phyloP scores from a whole-genome alignment of 2,888 invertebrate species.

The Leucophenga maculata region DNA sequence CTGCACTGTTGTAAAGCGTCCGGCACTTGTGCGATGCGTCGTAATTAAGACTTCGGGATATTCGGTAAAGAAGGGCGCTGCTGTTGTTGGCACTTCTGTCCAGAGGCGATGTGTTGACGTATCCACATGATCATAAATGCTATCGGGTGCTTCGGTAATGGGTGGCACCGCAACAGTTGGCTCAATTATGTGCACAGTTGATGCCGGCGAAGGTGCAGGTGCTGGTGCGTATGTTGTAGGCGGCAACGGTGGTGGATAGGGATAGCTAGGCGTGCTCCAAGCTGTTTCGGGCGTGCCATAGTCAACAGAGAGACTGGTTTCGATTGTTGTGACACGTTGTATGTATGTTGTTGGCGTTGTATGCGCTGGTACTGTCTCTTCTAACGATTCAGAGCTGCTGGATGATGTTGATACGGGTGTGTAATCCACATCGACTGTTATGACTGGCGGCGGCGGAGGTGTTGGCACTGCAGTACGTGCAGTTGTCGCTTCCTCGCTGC shows the following conservation, averaged over 20 bases:
- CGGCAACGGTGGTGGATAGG: slow-evolving; percentile 39
- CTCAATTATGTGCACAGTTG: neutral
- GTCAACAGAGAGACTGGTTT: slow-evolving; percentile 63
- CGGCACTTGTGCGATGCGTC: slow-evolving; percentile 60
- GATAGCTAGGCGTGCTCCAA: slow-evolving; percentile 35
- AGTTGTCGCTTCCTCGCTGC: slow-evolving; percentile 55
- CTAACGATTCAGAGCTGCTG: slow-evolving; percentile 60
- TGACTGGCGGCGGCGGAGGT: slow-evolving; percentile 36
- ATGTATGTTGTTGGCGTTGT: slow-evolving; percentile 51
- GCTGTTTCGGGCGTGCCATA: slow-evolving; percentile 50
- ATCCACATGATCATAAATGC: slow-evolving; percentile 41
- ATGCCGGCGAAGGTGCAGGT: slow-evolving; percentile 28
- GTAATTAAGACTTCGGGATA: slow-evolving; percentile 68
- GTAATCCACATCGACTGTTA: slow-evolving; percentile 55
- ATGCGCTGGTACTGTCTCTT: slow-evolving; percentile 48
- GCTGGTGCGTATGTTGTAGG: slow-evolving; percentile 39
- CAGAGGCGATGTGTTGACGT: slow-evolving; percentile 49
- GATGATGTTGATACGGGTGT: slow-evolving; percentile 39
- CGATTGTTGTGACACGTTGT: slow-evolving; percentile 64
- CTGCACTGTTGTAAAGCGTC: slow-evolving; percentile 60
- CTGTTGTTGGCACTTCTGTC: slow-evolving; percentile 65
- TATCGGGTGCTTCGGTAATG: slow-evolving; percentile 34
- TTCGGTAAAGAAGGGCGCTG: slow-evolving; percentile 71
- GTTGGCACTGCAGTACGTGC: slow-evolving; percentile 42
- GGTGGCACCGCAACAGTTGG: slow-evolving; percentile 24